Evolutionary conservation across 2,888 invertebrate species (phyloP).

Genomic region (Pollenia griseotomentosa): DNA sequence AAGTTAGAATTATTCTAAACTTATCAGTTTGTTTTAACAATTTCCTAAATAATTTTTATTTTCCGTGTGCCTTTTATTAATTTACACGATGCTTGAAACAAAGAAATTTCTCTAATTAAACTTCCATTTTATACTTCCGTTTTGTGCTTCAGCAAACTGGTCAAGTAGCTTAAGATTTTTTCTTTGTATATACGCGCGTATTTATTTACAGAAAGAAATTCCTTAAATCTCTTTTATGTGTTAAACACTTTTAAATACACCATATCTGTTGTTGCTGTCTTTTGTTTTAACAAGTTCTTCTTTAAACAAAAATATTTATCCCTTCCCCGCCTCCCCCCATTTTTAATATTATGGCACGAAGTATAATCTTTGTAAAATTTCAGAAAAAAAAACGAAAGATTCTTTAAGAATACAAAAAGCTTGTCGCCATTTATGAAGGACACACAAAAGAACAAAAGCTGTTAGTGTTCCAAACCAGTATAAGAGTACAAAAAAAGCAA

Average conservation of each 20-base stretch:
- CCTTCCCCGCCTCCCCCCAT: background rate
- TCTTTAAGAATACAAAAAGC: slow-evolving; percentile 22
- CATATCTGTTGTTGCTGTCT: slow-evolving; percentile 12
- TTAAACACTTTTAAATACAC: slow-evolving; percentile 52
- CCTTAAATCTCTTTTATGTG: slow-evolving; percentile 17
- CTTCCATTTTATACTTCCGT: background rate
- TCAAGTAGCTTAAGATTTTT: slow-evolving; percentile 3
- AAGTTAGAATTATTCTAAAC: no score
- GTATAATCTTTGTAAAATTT: background rate
- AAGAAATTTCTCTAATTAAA: background rate
- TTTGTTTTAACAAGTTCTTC: slow-evolving; percentile 30
- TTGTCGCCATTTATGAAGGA: slow-evolving; percentile 67
- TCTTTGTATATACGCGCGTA: background rate
- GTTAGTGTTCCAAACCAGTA: slow-evolving; percentile 14
- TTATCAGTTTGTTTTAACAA: no score
- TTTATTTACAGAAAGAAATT: background rate
- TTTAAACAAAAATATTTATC: slow-evolving; percentile 18
- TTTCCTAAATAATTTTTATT: no score
- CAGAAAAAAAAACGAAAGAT: slow-evolving; percentile 19
- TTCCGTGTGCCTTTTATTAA: no score
- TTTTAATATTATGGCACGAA: background rate
- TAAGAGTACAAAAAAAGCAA: slow-evolving; percentile 23
- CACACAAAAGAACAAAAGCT: slow-evolving; percentile 66
- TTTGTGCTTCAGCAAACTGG: background rate
- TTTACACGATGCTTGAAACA: background rate